These are phyloP conservation scores for Serilophus lunatus DNA, from an alignment of 2,113 vertebrate genomes.

Conservation along the genomic window DNA sequence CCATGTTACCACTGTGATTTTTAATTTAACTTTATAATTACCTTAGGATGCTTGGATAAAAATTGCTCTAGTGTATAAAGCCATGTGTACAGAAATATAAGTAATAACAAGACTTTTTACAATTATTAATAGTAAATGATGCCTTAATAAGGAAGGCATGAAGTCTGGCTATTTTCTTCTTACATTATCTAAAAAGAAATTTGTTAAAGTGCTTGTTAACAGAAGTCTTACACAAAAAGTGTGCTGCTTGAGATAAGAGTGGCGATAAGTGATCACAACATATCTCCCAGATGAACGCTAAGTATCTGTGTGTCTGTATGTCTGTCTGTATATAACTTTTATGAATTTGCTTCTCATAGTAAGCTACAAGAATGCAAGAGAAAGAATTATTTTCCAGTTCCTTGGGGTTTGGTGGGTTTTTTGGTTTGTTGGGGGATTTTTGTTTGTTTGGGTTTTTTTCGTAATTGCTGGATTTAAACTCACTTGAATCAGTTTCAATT, in stretches of 20 bases:
- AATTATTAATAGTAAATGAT: not conserved
- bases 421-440: too few relatives aligned
- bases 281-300: not conserved
- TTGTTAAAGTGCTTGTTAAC: not conserved
- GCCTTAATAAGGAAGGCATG: not conserved
- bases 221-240: not conserved
- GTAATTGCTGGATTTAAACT: not conserved
- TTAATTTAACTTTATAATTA: not conserved
- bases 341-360: not conserved
- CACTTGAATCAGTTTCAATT: slow-evolving; percentile 40
- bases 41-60: not conserved
- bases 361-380: not conserved
- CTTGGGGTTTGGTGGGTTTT: not conserved
- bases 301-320: not conserved
- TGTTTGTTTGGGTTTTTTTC: not conserved
- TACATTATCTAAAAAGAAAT: not conserved
- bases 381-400: not conserved
- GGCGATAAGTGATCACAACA: not conserved
- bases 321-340: not conserved
- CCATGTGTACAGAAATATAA: not conserved
- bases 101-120: not conserved
- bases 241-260: not conserved
- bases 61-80: not conserved
- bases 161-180: not conserved
- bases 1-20: not conserved